These are phyloP conservation scores for Drosophila melanocephala DNA, from an alignment of 2,888 invertebrate genomes.

Conservation along the genomic window DNA sequence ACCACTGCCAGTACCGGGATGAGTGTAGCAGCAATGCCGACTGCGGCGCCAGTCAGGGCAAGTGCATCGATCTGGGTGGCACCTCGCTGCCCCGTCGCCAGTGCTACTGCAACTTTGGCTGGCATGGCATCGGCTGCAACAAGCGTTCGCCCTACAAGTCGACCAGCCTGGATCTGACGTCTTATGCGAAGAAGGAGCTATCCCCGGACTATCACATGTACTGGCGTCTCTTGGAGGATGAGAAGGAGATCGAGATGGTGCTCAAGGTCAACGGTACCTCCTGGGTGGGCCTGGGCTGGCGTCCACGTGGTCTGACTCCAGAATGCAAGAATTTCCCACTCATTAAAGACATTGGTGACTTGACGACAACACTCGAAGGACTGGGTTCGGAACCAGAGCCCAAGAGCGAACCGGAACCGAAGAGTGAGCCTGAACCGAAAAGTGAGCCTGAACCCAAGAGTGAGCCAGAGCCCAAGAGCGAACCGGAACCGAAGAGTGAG, in stretches of 20 bases:
- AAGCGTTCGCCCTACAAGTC: conserved; percentile 92
- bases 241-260: conserved; percentile 94
- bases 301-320: conserved; percentile 91
- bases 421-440: conserved; percentile 83
- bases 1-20: conserved; percentile 94
- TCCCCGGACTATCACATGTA: conserved; percentile 92
- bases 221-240: conserved; percentile 93
- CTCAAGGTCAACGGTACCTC: conserved; percentile 95
- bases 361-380: conserved; percentile 78
- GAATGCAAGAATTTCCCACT: conserved; percentile 93
- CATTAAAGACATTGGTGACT: conserved; percentile 86
- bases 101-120: conserved; percentile 96
- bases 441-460: conserved; percentile 85
- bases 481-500: conserved; percentile 85
- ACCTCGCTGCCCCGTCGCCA: conserved; percentile 93
- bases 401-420: conserved; percentile 78
- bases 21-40: conserved; percentile 94
- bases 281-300: conserved; percentile 96
- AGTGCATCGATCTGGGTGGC: conserved; percentile 92
- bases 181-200: conserved; percentile 90
- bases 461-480: conserved; percentile 86
- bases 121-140: conserved; percentile 93
- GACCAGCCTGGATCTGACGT: conserved; percentile 89
- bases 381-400: conserved; percentile 71
- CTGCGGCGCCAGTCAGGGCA: conserved; percentile 92